These are phyloP conservation scores for Dorcus parallelipipedus DNA, from an alignment of 2,888 invertebrate species.

Conservation along the genomic window DNA sequence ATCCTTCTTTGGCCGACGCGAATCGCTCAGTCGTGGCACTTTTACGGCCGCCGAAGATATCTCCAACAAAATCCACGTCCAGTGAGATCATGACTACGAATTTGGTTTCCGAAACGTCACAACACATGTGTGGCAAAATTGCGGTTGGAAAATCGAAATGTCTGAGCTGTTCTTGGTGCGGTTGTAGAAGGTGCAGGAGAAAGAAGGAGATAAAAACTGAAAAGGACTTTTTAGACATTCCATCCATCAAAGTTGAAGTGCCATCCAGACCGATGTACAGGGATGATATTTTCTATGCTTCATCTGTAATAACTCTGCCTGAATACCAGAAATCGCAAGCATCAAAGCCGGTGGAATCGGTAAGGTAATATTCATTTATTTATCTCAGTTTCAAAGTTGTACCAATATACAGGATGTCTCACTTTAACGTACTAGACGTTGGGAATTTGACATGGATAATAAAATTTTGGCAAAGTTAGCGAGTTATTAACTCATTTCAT, in stretches of 20 bases:
- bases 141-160: background rate
- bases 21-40: slow-evolving; percentile 21
- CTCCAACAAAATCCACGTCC: slow-evolving; percentile 10
- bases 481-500: too few relatives aligned
- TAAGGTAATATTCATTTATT: slow-evolving; percentile 7
- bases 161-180: background rate
- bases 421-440: too few relatives aligned
- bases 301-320: slow-evolving; percentile 75
- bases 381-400: too few relatives aligned
- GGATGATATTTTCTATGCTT: slow-evolving; percentile 85
- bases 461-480: too few relatives aligned
- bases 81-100: slow-evolving; percentile 17
- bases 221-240: background rate
- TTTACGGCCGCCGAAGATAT: slow-evolving; percentile 13
- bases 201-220: background rate
- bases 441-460: too few relatives aligned
- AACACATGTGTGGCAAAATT: slow-evolving; percentile 3
- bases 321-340: slow-evolving; percentile 56
- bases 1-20: slow-evolving; percentile 70
- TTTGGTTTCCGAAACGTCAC: slow-evolving; percentile 8
- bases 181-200: slow-evolving; percentile 3
- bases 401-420: too few relatives aligned
- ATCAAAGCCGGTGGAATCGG: slow-evolving; percentile 15
- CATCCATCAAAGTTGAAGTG: slow-evolving; percentile 25
- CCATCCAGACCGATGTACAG: slow-evolving; percentile 72